Evolutionary conservation across 2,797 vertebrate genomes (phyloP).

Genomic region (Oophaga sylvatica): DNA sequence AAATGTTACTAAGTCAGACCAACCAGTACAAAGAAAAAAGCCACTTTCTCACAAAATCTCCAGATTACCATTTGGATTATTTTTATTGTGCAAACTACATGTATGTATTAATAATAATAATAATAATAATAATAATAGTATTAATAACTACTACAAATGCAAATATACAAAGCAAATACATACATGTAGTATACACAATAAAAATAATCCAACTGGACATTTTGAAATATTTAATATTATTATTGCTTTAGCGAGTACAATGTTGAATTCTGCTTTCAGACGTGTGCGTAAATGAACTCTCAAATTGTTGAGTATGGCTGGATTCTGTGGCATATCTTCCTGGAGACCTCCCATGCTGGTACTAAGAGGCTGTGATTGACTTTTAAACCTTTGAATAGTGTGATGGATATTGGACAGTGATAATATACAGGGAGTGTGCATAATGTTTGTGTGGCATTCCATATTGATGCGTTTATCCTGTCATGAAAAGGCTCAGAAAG

Average conservation of each 20-base stretch:
- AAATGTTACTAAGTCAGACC: background rate
- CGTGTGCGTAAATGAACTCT: background rate
- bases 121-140: too few species aligned
- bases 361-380: constrained; percentile 18
- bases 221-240: background rate
- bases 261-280: background rate
- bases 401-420: constrained; percentile 42
- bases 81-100: background rate
- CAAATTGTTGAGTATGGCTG: background rate
- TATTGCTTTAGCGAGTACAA: background rate
- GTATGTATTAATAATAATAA: background rate
- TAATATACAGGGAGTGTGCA: constrained; percentile 29
- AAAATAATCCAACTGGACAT: too few species aligned
- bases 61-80: background rate
- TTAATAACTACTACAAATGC: too few species aligned
- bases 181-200: too few species aligned
- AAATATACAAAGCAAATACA: too few species aligned
- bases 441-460: constrained; percentile 45
- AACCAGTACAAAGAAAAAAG: background rate
- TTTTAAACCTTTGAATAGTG: constrained; percentile 11
- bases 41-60: background rate
- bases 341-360: constrained; percentile 29
- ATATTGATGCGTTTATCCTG: constrained; percentile 57
- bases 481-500: constrained; percentile 41
- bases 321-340: constrained; percentile 34